phyloP scores from a whole-genome alignment of 2,888 invertebrate species.

The Mythimna impura region DNA sequence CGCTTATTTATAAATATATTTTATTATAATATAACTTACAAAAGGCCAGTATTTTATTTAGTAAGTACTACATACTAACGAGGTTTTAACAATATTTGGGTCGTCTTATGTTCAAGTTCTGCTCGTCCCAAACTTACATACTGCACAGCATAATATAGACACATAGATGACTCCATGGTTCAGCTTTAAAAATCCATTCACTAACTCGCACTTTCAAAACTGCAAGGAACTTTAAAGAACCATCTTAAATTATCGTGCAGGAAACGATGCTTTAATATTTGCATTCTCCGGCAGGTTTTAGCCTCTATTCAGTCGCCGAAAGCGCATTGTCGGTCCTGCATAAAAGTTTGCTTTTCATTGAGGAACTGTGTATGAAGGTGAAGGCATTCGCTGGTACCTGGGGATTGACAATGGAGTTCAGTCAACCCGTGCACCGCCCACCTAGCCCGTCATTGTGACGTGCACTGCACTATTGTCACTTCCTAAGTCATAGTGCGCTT shows the following conservation, averaged over 20 bases:
- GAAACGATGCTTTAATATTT: constrained; percentile 75
- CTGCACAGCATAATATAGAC: constrained; percentile 8
- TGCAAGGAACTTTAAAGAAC: constrained; percentile 69
- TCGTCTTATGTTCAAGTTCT: constrained; percentile 8
- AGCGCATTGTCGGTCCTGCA: constrained; percentile 72
- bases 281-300: constrained; percentile 73
- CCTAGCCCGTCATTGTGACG: constrained; percentile 83
- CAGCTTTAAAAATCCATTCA: constrained; percentile 65
- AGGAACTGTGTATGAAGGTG: constrained; percentile 69
- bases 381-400: constrained; percentile 80
- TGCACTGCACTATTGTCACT: constrained; percentile 80
- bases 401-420: constrained; percentile 86
- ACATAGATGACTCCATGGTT: constrained; percentile 20
- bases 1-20: too few relatives aligned
- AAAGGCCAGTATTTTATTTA: too few relatives aligned
- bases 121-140: constrained; percentile 13
- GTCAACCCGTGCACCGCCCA: constrained; percentile 85
- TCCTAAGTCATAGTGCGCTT: constrained; percentile 68
- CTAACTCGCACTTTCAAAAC: constrained; percentile 64
- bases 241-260: constrained; percentile 70
- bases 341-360: constrained; percentile 72
- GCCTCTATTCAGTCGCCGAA: constrained; percentile 74
- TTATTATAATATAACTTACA: too few relatives aligned
- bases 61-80: too few relatives aligned
- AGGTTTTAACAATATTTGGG: constrained; percentile 12